Evolutionary conservation across 2,888 invertebrate species (phyloP), one percentile per base, ranked within the genome.

Genomic region (Pristionchus entomophagus): DNA sequence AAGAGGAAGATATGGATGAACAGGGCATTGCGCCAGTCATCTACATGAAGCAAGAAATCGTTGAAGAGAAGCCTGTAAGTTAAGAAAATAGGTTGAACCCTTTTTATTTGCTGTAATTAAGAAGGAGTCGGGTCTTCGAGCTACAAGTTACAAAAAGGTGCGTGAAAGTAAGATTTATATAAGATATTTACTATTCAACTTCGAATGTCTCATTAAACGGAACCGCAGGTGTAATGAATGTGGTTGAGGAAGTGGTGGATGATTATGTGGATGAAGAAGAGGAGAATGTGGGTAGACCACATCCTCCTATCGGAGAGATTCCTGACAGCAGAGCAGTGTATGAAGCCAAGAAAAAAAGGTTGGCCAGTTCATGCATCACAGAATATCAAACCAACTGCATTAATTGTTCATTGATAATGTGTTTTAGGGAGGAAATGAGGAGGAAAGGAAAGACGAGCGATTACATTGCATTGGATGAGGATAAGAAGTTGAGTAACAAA

Each of bases 301-400:
- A 14, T 69, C 6, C 69, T n/a, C 73, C 88, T 10, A 86, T 87
- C 26, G 83, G 85, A 51, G 84, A 87, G 35, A 98, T 98, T 93
- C 98, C 99, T 17, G 98, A 99, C 95, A 98, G 99, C 17, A 97
- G 97, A 84, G 96, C 97, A 95, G 99, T 99, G 94, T 98, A 98
- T 95, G 97, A 97, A 90, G 98, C 98, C 19, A 95, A 98, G 93
- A 99, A 99, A 94, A 96, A 96, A 88, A 95, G 99, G 83, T 83
- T 1, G 3, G 59, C 38, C n/a, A n/a, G n/a, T n/a, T n/a, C n/a
- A n/a, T n/a, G n/a, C n/a, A n/a, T n/a, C n/a, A n/a, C n/a, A n/a
- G n/a, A n/a, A n/a, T n/a, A n/a, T n/a, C n/a, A n/a, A n/a, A n/a
- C n/a, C n/a, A n/a, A n/a, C n/a, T n/a, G n/a, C 14, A 45, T 6